These are phyloP conservation scores for Listronotus bonariensis DNA, from an alignment of 1,140 invertebrate genomes.

Conservation along the genomic window DNA sequence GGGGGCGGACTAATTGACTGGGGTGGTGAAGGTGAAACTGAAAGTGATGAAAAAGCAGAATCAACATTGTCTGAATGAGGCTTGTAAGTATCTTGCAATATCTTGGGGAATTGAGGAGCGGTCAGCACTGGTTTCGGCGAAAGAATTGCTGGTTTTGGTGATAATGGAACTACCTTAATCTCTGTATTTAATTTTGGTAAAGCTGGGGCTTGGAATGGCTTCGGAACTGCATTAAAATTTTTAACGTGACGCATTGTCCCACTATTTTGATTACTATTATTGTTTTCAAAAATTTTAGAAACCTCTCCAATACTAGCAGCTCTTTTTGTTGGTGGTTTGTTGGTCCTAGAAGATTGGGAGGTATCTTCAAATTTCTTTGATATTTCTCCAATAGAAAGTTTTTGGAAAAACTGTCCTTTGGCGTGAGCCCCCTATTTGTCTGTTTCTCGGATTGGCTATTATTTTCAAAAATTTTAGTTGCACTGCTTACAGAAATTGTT, in stretches of 20 bases:
- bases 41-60: conserved; percentile 34
- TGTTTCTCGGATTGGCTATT: conserved; percentile 6
- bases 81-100: conserved; percentile 11
- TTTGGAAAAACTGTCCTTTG: conserved; percentile 22
- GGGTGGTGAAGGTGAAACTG: conserved; percentile 34
- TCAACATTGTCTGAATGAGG: conserved; percentile 20
- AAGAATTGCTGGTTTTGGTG: conserved; percentile 25
- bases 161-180: not conserved
- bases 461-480: conserved; percentile 31
- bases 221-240: conserved; percentile 32
- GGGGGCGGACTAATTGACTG: conserved; percentile 38
- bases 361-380: conserved; percentile 29
- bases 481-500: conserved; percentile 24
- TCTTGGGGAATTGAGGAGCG: conserved; percentile 18
- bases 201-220: conserved; percentile 17
- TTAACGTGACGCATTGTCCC: conserved; percentile 17
- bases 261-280: conserved; percentile 11
- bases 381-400: conserved; percentile 30
- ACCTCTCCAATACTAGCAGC: conserved; percentile 38
- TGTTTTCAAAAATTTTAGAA: conserved; percentile 41
- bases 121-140: conserved; percentile 30
- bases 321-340: conserved; percentile 21
- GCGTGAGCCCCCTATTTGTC: not conserved
- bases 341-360: too few species aligned
- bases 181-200: conserved; percentile 4